phyloP scores from a whole-genome alignment of 2,888 invertebrate genomes.

The Nemapogon koenigi region DNA sequence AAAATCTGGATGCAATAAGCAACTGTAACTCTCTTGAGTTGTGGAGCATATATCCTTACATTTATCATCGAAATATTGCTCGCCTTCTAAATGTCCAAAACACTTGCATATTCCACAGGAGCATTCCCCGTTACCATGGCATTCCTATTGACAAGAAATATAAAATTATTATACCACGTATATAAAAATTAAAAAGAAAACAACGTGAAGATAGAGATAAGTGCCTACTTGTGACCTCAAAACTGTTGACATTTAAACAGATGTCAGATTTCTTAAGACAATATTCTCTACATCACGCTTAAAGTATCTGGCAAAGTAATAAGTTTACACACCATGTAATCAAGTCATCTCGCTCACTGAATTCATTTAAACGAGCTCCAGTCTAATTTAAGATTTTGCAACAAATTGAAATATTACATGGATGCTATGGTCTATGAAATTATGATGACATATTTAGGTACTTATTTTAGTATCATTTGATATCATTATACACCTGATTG shows the following conservation, averaged over 20 bases:
- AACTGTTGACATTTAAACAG: not conserved
- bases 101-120: constrained; percentile 39
- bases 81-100: constrained; percentile 28
- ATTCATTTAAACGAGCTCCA: too few relatives aligned
- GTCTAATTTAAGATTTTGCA: too few relatives aligned
- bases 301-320: too few relatives aligned
- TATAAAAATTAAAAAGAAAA: not conserved
- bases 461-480: too few relatives aligned
- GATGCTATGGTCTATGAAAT: too few relatives aligned
- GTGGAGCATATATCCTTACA: constrained; percentile 40
- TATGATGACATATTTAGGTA: too few relatives aligned
- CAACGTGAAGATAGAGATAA: not conserved
- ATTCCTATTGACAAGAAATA: constrained; percentile 21
- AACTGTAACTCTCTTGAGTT: constrained; percentile 26
- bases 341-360: too few relatives aligned
- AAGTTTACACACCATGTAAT: too few relatives aligned
- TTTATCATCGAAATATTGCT: constrained; percentile 35
- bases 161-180: not conserved
- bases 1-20: constrained; percentile 23
- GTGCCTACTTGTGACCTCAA: not conserved
- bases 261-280: not conserved
- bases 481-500: too few relatives aligned
- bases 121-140: constrained; percentile 44
- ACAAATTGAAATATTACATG: too few relatives aligned
- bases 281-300: too few relatives aligned